Evolutionary conservation across 2,113 vertebrate genomes (phyloP).

Genomic region (Melospiza melodia): DNA sequence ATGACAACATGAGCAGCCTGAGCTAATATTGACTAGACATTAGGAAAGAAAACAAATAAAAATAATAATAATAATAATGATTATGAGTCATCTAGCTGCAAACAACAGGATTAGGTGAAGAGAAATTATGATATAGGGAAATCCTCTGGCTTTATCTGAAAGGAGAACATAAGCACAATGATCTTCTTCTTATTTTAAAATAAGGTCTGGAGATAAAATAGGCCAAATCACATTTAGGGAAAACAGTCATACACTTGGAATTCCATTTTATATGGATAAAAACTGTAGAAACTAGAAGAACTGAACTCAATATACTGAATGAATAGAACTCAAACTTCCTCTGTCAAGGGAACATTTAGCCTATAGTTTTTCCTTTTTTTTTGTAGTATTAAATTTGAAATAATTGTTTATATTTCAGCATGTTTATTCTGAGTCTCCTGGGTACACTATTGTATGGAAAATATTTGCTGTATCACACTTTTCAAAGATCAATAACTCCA

Average conservation of each 20-base stretch:
- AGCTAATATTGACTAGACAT: not conserved
- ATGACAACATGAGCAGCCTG: not conserved
- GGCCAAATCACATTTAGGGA: not conserved
- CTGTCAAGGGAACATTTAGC: not conserved
- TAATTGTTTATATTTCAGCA: slow-evolving; percentile 1
- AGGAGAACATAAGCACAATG: not conserved
- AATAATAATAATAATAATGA: not conserved
- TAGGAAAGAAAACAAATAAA: not conserved
- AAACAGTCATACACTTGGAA: not conserved
- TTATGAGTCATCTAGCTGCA: not conserved
- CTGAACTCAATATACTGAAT: not conserved
- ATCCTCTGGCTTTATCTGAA: not conserved
- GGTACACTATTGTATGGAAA: not conserved
- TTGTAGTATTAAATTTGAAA: not conserved
- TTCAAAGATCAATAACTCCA: slow-evolving; percentile 25
- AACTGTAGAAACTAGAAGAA: not conserved
- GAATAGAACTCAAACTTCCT: not conserved
- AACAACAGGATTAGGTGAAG: not conserved
- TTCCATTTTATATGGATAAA: not conserved
- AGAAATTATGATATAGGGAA: not conserved
- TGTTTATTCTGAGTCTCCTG: not conserved
- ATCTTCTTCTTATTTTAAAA: not conserved
- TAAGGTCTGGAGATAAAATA: not conserved
- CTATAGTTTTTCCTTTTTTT: not conserved
- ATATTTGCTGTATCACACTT: slow-evolving; percentile 28